A percentile compares a stretch with the other conserved stretches of the same genome.
phyloP scores from a whole-genome alignment of 2,888 invertebrate genomes.

The Eurytoma adleriae region DNA sequence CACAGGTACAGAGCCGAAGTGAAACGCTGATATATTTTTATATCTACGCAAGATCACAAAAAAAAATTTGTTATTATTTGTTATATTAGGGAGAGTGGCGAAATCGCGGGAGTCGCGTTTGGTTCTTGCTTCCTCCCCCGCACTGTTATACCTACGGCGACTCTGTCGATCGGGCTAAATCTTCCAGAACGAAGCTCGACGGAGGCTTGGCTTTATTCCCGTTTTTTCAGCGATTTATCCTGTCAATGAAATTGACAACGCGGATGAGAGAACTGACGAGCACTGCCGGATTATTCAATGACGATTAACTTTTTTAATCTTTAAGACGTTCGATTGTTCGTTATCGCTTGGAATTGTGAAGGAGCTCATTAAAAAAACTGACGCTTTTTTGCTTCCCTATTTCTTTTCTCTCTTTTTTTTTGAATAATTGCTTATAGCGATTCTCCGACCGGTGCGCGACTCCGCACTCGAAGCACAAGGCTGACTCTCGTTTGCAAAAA shows the following conservation, averaged over 20 bases:
- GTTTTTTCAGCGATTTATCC: constrained; percentile 11
- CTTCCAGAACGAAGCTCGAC: constrained; percentile 34
- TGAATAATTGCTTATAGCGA: constrained; percentile 3
- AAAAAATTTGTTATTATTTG: constrained; percentile 58
- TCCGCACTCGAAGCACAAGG: constrained; percentile 32
- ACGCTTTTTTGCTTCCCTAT: neutral
- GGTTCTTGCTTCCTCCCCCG: constrained; percentile 1
- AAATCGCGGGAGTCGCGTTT: constrained; percentile 31
- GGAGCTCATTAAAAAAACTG: neutral
- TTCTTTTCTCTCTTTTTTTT: neutral
- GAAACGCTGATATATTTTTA: constrained; percentile 58
- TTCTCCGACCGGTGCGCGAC: constrained; percentile 18
- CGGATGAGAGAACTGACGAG: constrained; percentile 38
- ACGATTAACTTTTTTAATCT: constrained; percentile 22
- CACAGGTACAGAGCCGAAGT: constrained; percentile 54
- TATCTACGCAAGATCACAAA: constrained; percentile 54
- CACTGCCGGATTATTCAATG: constrained; percentile 40
- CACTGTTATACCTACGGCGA: neutral
- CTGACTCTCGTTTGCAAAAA: constrained; percentile 22
- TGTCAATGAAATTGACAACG: constrained; percentile 16
- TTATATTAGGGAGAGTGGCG: constrained; percentile 54
- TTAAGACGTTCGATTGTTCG: constrained; percentile 4
- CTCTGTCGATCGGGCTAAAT: constrained; percentile 1
- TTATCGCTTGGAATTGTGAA: constrained; percentile 16
- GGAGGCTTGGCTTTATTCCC: constrained; percentile 10